Evolutionary conservation across 1,140 invertebrate species (phyloP).

Genomic region (Formica selysi): DNA sequence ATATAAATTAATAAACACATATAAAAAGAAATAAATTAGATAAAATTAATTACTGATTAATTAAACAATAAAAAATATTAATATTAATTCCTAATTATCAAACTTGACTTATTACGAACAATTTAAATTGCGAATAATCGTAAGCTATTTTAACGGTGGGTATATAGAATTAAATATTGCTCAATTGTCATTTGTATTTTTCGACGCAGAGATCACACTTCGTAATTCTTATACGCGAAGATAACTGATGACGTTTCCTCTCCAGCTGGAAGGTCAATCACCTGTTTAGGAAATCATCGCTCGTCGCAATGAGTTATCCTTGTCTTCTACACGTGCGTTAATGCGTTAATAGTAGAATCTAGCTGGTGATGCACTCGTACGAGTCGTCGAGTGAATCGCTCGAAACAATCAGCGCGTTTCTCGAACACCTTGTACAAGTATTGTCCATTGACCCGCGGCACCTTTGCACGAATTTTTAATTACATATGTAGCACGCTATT

Average conservation of each 20-base stretch:
- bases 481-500: background rate
- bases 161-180: background rate
- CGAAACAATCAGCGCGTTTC: constrained; percentile 33
- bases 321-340: constrained; percentile 26
- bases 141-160: background rate
- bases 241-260: background rate
- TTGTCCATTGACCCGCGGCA: constrained; percentile 47
- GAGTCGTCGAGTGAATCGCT: constrained; percentile 36
- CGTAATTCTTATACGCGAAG: background rate
- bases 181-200: background rate
- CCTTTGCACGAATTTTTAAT: constrained; percentile 57
- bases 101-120: background rate
- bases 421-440: constrained; percentile 50
- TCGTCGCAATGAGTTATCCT: constrained; percentile 61
- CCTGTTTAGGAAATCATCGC: constrained; percentile 78
- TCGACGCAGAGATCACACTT: background rate
- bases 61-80: too few relatives aligned
- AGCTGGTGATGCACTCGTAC: constrained; percentile 59
- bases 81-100: background rate
- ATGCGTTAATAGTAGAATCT: constrained; percentile 17
- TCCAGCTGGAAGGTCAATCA: constrained; percentile 75
- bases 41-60: too few relatives aligned
- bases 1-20: too few relatives aligned
- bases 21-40: too few relatives aligned
- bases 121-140: background rate